Percentiles rank a stretch among this genome's conserved stretches.
These are phyloP conservation scores for Drosophila pandora DNA, from an alignment of 1,140 invertebrate genomes.

Conservation along the genomic window DNA sequence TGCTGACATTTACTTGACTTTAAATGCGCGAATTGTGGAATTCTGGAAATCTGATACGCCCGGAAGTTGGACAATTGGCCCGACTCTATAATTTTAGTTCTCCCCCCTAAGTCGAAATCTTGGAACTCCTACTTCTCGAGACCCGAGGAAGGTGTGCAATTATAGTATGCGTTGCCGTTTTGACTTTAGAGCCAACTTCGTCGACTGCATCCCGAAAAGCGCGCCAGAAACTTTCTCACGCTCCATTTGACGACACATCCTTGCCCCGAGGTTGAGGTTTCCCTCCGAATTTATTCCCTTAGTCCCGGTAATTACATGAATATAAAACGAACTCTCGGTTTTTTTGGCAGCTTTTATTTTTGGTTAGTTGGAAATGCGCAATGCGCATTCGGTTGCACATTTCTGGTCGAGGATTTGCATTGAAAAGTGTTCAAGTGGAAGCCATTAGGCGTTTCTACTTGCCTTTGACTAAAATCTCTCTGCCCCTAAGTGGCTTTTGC, in stretches of 20 bases:
- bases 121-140: slow-evolving; percentile 50
- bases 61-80: slow-evolving; percentile 78
- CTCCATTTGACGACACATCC: slow-evolving; percentile 64
- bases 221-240: slow-evolving; percentile 78
- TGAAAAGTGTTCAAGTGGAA: slow-evolving; percentile 80
- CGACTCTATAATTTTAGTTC: slow-evolving; percentile 25
- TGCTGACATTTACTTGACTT: slow-evolving; percentile 76
- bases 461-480: slow-evolving; percentile 10
- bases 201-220: slow-evolving; percentile 54
- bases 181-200: slow-evolving; percentile 54
- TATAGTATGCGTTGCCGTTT: slow-evolving; percentile 59
- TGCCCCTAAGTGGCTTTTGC: slow-evolving; percentile 30
- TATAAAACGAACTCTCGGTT: slow-evolving; percentile 4
- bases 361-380: slow-evolving; percentile 70
- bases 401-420: slow-evolving; percentile 68
- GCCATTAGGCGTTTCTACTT: slow-evolving; percentile 72
- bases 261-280: slow-evolving; percentile 28
- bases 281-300: slow-evolving; percentile 15
- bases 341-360: slow-evolving; percentile 42
- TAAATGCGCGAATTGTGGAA: slow-evolving; percentile 54
- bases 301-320: slow-evolving; percentile 31
- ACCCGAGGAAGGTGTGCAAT: slow-evolving; percentile 60
- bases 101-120: slow-evolving; percentile 22
- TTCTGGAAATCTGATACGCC: slow-evolving; percentile 65
- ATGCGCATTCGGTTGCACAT: slow-evolving; percentile 80